A percentile compares a stretch with the other conserved stretches of the same genome.
Evolutionary conservation across 1,140 invertebrate genomes (phyloP).

Genomic region (Mylabris phalerata): DNA sequence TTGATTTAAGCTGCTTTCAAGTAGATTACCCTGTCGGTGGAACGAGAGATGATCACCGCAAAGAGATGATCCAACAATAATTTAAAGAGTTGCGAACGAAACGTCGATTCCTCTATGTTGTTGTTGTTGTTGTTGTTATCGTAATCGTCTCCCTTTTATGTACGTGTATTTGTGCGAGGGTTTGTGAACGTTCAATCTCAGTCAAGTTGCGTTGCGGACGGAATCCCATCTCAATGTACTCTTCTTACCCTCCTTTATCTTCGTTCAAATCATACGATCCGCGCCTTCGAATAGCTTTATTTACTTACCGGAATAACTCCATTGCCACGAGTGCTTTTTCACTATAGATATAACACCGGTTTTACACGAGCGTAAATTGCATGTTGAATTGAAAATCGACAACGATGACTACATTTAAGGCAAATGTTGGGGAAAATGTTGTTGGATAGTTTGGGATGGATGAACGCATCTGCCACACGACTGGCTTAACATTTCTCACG

Average conservation of each 20-base stretch:
- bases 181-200: slow-evolving; percentile 17
- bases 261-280: slow-evolving; percentile 25
- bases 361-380: slow-evolving; percentile 16
- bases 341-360: slow-evolving; percentile 2
- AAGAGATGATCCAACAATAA: slow-evolving; percentile 21
- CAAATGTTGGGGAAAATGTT: too few species aligned
- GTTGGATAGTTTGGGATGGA: too few species aligned
- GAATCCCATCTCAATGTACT: slow-evolving; percentile 10
- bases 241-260: slow-evolving; percentile 18
- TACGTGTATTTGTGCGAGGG: slow-evolving; percentile 2
- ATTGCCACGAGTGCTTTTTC: slow-evolving; percentile 23
- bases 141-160: slow-evolving; percentile 17
- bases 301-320: slow-evolving; percentile 29
- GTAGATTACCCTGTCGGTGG: slow-evolving; percentile 6
- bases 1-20: slow-evolving; percentile 17
- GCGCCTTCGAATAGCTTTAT: slow-evolving; percentile 29
- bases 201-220: slow-evolving; percentile 10
- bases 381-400: slow-evolving; percentile 17
- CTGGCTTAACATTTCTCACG: too few species aligned
- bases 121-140: slow-evolving; percentile 8
- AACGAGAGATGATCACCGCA: not conserved
- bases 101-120: too few species aligned
- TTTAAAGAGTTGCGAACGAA: slow-evolving; percentile 19
- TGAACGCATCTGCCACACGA: too few species aligned
- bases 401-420: too few species aligned